These are phyloP conservation scores for Hemistola chrysoprasaria DNA, from an alignment of 2,888 invertebrate species.

Conservation along the genomic window DNA sequence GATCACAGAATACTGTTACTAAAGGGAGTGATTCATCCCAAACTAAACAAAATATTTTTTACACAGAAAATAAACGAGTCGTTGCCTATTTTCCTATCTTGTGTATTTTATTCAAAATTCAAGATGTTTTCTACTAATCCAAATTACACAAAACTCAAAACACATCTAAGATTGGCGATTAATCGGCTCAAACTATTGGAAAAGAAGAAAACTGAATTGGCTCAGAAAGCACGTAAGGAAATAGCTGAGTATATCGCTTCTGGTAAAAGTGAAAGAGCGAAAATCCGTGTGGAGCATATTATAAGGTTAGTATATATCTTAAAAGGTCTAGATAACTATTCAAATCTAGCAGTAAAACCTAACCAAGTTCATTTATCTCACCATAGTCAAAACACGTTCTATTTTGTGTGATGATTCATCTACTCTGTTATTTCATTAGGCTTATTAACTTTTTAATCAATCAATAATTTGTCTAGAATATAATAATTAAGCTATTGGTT, in stretches of 20 bases:
- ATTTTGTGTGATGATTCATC: too few relatives aligned
- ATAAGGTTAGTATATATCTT: slow-evolving; percentile 83
- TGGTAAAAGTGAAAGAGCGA: slow-evolving; percentile 94
- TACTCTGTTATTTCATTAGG: too few relatives aligned
- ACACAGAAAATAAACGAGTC: neutral
- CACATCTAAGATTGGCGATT: slow-evolving; percentile 95
- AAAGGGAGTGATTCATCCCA: slow-evolving; percentile 7
- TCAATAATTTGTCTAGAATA: too few relatives aligned
- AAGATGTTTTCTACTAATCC: slow-evolving; percentile 95
- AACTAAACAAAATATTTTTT: slow-evolving; percentile 5
- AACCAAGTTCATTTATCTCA: too few relatives aligned
- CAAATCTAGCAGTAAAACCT: too few relatives aligned
- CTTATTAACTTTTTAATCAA: too few relatives aligned
- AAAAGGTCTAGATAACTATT: neutral
- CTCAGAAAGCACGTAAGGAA: slow-evolving; percentile 97
- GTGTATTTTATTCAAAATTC: slow-evolving; percentile 12
- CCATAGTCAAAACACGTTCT: too few relatives aligned
- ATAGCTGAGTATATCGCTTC: slow-evolving; percentile 97
- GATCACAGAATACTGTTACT: too few relatives aligned
- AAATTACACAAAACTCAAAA: slow-evolving; percentile 98
- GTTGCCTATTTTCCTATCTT: slow-evolving; percentile 1
- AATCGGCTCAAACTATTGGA: slow-evolving; percentile 97
- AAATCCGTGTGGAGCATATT: slow-evolving; percentile 99
- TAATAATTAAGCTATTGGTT: too few relatives aligned
- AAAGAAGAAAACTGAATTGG: slow-evolving; percentile 98